phyloP scores from a whole-genome alignment of 2,113 vertebrate species.

The Pelecanus crispus region DNA sequence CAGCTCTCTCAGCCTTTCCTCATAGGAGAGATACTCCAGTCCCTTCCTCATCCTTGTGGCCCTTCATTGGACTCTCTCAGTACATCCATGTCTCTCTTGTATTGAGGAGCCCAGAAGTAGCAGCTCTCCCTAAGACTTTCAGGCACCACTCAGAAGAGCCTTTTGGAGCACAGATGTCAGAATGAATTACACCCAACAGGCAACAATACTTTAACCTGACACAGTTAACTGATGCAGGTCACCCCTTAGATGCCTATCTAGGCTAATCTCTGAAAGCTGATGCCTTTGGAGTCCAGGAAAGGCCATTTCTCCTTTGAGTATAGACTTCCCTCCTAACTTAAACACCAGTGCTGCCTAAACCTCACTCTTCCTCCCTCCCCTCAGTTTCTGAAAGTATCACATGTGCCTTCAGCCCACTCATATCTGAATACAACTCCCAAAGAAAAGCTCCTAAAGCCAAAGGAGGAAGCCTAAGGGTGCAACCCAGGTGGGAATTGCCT shows the following conservation, averaged over 20 bases:
- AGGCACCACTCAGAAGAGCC: background rate
- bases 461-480: background rate
- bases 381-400: background rate
- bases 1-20: background rate
- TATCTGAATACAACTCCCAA: background rate
- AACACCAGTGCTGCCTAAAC: background rate
- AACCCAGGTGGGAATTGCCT: background rate
- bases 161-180: background rate
- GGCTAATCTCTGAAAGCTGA: background rate
- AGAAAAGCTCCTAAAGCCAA: background rate
- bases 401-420: background rate
- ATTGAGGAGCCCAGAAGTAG: background rate
- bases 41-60: background rate
- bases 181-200: background rate
- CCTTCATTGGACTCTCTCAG: background rate
- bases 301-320: background rate
- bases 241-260: background rate
- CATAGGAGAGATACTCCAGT: background rate
- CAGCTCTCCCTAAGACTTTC: background rate
- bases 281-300: background rate
- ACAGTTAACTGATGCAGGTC: background rate
- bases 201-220: background rate
- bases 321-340: background rate
- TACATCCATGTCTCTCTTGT: background rate
- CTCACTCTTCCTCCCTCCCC: background rate